Percentiles rank a stretch among this genome's conserved stretches.
phyloP scores from a whole-genome alignment of 2,888 invertebrate genomes.

The Aporophyla nigra region DNA sequence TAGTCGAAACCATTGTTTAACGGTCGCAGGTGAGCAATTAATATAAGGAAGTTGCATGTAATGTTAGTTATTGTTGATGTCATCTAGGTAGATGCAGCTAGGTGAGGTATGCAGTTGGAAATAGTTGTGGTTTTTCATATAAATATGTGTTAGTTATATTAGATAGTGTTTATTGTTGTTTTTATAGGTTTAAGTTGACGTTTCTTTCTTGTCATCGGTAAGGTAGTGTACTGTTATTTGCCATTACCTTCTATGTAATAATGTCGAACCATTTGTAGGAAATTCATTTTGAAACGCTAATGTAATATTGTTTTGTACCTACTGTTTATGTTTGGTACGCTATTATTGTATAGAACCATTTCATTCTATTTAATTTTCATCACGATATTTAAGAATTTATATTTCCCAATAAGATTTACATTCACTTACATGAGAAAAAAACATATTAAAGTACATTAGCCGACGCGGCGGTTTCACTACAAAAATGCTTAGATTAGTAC shows the following conservation, averaged over 20 bases:
- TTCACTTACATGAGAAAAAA: too few relatives aligned
- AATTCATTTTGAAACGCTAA: background rate
- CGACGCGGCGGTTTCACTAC: too few relatives aligned
- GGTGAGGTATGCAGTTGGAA: background rate
- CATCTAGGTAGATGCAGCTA: conserved; percentile 23
- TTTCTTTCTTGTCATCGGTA: background rate
- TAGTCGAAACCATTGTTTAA: conserved; percentile 32
- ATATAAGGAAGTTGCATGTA: background rate
- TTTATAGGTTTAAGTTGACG: background rate
- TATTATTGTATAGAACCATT: background rate
- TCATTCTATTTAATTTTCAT: too few relatives aligned
- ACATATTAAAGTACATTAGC: too few relatives aligned
- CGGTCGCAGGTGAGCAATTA: conserved; percentile 43
- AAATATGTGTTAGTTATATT: background rate
- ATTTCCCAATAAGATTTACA: too few relatives aligned
- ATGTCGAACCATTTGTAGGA: background rate
- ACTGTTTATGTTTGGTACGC: background rate
- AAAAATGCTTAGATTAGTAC: too few relatives aligned
- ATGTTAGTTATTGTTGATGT: conserved; percentile 27
- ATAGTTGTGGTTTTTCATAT: conserved; percentile 26
- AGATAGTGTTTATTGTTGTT: background rate
- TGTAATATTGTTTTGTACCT: background rate
- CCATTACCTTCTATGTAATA: background rate
- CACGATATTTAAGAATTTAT: too few relatives aligned
- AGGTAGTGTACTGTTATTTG: background rate